Evolutionary conservation across 37 sponge, comb jelly and placozoan species (phyloP).

Genomic region (Cliona cf. orientalis): DNA sequence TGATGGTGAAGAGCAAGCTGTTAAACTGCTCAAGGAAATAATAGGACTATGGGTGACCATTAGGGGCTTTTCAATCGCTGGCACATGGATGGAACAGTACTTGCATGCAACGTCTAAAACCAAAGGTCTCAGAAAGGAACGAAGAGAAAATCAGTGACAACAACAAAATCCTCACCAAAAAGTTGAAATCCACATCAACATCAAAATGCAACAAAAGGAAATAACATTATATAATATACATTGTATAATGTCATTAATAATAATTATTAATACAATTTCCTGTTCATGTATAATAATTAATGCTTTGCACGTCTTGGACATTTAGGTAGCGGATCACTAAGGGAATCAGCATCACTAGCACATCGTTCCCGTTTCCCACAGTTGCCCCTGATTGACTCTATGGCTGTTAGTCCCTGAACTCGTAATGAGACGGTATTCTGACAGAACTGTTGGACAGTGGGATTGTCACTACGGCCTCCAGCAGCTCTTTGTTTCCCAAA

Average conservation of each 20-base stretch:
- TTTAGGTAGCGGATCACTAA: constrained; percentile 2
- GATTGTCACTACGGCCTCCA: constrained; percentile 48
- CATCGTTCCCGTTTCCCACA: background rate
- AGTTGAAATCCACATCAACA: too few species aligned
- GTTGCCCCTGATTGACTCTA: constrained; percentile 41
- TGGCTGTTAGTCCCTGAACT: constrained; percentile 25
- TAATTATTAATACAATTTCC: too few species aligned
- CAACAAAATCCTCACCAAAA: too few species aligned
- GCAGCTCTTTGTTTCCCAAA: constrained; percentile 40
- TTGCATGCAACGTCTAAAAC: constrained; percentile 8
- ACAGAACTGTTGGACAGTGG: constrained; percentile 26
- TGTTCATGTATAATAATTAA: background rate
- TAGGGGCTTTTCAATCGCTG: constrained; percentile 37
- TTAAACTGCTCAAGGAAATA: constrained; percentile 32
- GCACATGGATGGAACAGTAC: constrained; percentile 25
- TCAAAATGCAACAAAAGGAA: background rate
- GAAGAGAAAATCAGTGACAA: too few species aligned
- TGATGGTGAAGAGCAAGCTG: background rate
- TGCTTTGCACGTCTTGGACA: background rate
- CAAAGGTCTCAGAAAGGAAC: constrained; percentile 13
- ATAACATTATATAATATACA: background rate
- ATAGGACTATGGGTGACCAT: constrained; percentile 44
- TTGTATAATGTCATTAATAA: too few species aligned
- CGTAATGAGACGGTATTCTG: constrained; percentile 32
- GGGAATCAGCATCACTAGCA: background rate